Evolutionary conservation across 2,797 vertebrate species (phyloP), one percentile per base, ranked within the genome.

Genomic region (Chaenodraco wilsoni): DNA sequence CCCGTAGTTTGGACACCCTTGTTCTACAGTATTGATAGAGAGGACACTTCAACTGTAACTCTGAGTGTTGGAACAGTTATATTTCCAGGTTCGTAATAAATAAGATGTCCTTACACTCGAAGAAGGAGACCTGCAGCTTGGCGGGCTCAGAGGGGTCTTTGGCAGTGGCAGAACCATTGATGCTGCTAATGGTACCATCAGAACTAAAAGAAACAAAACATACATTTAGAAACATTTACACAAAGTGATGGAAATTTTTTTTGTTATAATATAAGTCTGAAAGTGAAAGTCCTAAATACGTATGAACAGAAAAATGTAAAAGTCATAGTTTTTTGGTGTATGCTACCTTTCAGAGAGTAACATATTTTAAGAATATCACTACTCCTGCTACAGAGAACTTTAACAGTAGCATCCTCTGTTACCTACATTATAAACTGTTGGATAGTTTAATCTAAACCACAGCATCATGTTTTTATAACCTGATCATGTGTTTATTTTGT

Each of bases 101-200:
- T 44, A 2, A 3, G 0, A 8, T 15, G 17, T 52, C 17, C 66
- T 83, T 79, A 91, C 96, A 64, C 85, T 92, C 92, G 80, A 88
- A 95, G 76, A 95, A 96, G 84, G 92, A 94, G 54, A 96, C 92
- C 0, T 70, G 85, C 86, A 97, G 85, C 86, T 96, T 97, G 82
- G 96, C 96, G 0, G 95, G 95, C 75, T 96, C 94, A 1, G 92
- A 87, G 5, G 92, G 51, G 46, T 96, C 90, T 56, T 60, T 70
- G 4, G 89, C 89, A 40, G 62, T 84, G 11, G 95, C 89, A 56
- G 94, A 91, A 44, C 96, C 95, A 33, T 86, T 93, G 1, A 94
- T 87, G 63, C 83, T 10, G 59, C 19, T 79, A 37, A 82, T 50
- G 33, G 78, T 79, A 1, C 90, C 88, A 43, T 93, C 40, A 45